Conservation (phyloP, 1,140 invertebrate genomes). For the Trigoniulus corallinus region DNA sequence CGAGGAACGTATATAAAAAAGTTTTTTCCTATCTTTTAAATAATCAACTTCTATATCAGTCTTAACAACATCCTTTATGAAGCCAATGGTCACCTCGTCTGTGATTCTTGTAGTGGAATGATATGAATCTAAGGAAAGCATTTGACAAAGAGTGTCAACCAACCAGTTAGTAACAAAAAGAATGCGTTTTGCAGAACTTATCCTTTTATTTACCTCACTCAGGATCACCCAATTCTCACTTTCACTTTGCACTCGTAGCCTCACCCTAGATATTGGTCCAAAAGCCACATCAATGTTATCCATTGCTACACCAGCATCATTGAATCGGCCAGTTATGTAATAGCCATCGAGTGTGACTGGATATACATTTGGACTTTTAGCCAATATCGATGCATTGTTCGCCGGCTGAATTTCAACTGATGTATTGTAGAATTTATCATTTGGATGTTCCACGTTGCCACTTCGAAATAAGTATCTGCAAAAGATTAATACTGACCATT, state of each 20-base stretch:
- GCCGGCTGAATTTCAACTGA: conserved; percentile 61
- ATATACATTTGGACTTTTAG: conserved; percentile 16
- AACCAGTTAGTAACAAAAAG: too few relatives aligned
- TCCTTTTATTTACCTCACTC: conserved; percentile 80
- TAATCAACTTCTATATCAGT: too few relatives aligned
- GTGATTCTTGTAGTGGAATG: too few relatives aligned
- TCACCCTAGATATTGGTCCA: conserved; percentile 48
- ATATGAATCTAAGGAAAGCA: too few relatives aligned
- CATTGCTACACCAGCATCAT: conserved; percentile 58
- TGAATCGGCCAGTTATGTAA: conserved; percentile 49
- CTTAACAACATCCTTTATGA: too few relatives aligned
- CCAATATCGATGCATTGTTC: conserved; percentile 9
- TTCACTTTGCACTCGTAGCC: conserved; percentile 57
- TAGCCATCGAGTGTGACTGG: conserved; percentile 49
- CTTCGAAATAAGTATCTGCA: conserved; percentile 70
- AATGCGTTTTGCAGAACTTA: too few relatives aligned
- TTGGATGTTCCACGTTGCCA: conserved; percentile 79
- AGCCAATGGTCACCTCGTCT: too few relatives aligned
- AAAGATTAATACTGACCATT: conserved; percentile 13
- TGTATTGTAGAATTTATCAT: conserved; percentile 78
- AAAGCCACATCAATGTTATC: conserved; percentile 44
- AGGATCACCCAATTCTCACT: conserved; percentile 80
- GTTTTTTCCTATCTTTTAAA: too few relatives aligned
- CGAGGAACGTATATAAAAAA: too few relatives aligned
- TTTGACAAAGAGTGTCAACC: too few relatives aligned